Evolutionary conservation across 1,140 invertebrate genomes (phyloP), one percentile per base, ranked within the genome.

Genomic region (Drosophila saltans): DNA sequence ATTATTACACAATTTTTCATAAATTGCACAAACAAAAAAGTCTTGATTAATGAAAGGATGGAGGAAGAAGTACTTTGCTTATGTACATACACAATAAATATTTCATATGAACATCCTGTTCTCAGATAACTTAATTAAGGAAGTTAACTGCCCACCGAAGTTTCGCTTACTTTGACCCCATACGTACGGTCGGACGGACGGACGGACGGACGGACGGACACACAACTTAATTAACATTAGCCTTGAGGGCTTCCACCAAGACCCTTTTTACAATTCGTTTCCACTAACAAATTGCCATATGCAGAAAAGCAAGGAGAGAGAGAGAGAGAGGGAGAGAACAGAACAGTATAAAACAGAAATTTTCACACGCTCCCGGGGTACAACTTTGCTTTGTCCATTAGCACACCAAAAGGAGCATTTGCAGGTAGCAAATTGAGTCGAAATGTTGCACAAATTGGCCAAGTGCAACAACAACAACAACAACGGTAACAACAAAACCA

Each of bases 191-290:
- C 16, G 16, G 16, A 65, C 33, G 6, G 6, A 36, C 41, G 55
- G 66, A 65, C 33, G 6, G 6, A 36, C 41, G 55, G 66, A 65
- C 33, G 6, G 6, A 36, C 33, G 33, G 33, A 36, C 33, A 36
- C 66, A 76, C 73, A 76, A 76, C 73, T 76, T 59, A 76, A 76
- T 76, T 76, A 76, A 76, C 73, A 76, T 77, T 76, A 52, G 74
- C 74, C 73, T 43, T 67, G 45, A 68, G 72, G 60, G 36, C 36
- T 26, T 52, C n/a, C 48, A 63, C 60, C 33, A 36, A 63, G 73
- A 70, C 74, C 74, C 72, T 75, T 73, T 59, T 60, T 61, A 67
- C 21, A 64, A 52, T 52, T 52, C 45, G 45, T 52, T 52, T 52
- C 21, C 21, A 52, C 45, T 52, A 52, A 77, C 73, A 77, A 77